phyloP scores from a whole-genome alignment of 92 coral and sea anemone species.

The Umimayanthus kanabou region DNA sequence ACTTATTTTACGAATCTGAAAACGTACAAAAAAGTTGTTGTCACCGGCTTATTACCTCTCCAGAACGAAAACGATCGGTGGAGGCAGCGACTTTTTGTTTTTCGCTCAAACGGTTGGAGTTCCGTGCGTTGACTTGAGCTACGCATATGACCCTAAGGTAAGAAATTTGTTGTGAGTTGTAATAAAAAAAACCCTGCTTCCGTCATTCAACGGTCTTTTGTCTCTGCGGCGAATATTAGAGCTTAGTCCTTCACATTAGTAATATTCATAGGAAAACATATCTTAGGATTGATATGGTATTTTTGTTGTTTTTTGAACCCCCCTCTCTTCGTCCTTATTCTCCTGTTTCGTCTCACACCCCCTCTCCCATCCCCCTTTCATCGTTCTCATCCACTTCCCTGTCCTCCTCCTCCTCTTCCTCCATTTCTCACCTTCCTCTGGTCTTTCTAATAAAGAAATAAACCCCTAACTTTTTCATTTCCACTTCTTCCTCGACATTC shows the following conservation, averaged over 20 bases:
- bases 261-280: too few relatives aligned
- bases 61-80: constrained; percentile 33
- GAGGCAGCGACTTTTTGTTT: constrained; percentile 61
- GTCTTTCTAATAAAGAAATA: not conserved
- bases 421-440: not conserved
- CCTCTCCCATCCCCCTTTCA: not conserved
- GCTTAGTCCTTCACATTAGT: too few relatives aligned
- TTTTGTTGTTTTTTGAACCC: too few relatives aligned
- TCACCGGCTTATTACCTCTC: not conserved
- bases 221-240: too few relatives aligned
- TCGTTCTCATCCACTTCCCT: not conserved
- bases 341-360: too few relatives aligned
- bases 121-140: constrained; percentile 71
- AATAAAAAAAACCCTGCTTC: too few relatives aligned
- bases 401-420: not conserved
- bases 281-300: too few relatives aligned
- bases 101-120: constrained; percentile 72
- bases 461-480: not conserved
- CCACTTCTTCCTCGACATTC: not conserved
- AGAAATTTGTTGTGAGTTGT: not conserved
- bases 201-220: too few relatives aligned
- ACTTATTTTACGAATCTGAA: not conserved
- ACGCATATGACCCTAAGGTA: constrained; percentile 41
- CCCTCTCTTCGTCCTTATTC: not conserved
- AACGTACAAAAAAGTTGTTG: not conserved